Conservation (phyloP, 2,888 invertebrate genomes). For the Heteromurus nitidus region DNA sequence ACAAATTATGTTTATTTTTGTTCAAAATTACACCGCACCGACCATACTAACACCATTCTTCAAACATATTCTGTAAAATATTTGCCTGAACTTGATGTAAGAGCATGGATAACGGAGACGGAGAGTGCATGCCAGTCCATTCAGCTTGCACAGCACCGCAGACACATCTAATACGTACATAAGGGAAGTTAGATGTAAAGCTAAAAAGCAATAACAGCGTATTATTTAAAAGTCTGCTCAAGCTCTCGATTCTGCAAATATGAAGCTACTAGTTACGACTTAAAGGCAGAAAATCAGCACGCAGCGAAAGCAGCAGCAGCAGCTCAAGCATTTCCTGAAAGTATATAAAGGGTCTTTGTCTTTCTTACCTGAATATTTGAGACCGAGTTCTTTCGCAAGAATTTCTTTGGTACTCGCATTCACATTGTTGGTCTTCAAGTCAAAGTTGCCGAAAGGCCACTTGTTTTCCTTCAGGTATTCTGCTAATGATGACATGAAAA, state of each 20-base stretch:
- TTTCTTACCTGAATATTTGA: slow-evolving; percentile 84
- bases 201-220: background rate
- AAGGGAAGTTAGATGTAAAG: too few relatives aligned
- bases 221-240: background rate
- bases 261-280: too few relatives aligned
- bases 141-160: too few relatives aligned
- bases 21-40: too few relatives aligned
- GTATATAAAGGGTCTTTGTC: background rate
- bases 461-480: slow-evolving; percentile 77
- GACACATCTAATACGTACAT: too few relatives aligned
- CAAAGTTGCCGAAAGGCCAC: slow-evolving; percentile 79
- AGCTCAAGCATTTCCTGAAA: background rate
- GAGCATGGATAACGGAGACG: too few relatives aligned
- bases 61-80: too few relatives aligned
- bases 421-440: slow-evolving; percentile 78
- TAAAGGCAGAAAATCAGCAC: too few relatives aligned
- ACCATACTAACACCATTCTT: too few relatives aligned
- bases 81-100: too few relatives aligned
- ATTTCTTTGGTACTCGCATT: slow-evolving; percentile 81
- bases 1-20: too few relatives aligned
- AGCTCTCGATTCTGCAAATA: background rate
- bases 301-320: background rate
- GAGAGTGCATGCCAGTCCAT: too few relatives aligned
- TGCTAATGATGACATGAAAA: slow-evolving; percentile 85
- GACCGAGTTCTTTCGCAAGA: slow-evolving; percentile 78